Conservation (phyloP, 2,888 invertebrate genomes). For the Orthosia gracilis region DNA sequence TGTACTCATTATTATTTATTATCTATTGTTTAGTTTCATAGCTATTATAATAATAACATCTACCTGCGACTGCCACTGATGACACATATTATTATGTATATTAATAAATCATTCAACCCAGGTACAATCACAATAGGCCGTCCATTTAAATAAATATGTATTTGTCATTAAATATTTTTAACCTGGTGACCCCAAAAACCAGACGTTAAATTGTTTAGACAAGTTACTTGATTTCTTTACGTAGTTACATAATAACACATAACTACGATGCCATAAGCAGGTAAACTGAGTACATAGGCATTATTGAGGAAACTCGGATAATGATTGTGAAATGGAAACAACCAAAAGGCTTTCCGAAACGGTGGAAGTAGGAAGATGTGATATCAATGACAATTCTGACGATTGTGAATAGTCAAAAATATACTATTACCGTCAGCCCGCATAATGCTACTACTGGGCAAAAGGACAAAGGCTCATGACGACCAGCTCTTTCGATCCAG, state of each 20-base stretch:
- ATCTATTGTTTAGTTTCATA: too few relatives aligned
- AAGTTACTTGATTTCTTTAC: slow-evolving; percentile 13
- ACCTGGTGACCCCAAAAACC: slow-evolving; percentile 42
- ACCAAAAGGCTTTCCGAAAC: not conserved
- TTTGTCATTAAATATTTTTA: slow-evolving; percentile 27
- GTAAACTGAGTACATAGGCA: slow-evolving; percentile 8
- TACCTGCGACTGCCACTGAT: not conserved
- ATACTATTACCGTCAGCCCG: too few relatives aligned
- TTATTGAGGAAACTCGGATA: not conserved
- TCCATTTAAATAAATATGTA: slow-evolving; percentile 19
- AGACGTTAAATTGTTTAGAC: slow-evolving; percentile 13
- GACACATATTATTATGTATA: not conserved
- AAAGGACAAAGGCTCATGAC: too few relatives aligned
- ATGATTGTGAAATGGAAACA: not conserved
- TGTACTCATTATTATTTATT: too few relatives aligned
- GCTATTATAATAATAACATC: not conserved
- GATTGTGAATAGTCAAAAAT: too few relatives aligned
- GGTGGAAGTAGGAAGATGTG: not conserved
- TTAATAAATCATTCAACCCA: not conserved
- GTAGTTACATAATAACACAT: slow-evolving; percentile 6
- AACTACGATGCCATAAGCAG: not conserved
- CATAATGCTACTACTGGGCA: too few relatives aligned
- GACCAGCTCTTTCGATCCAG: too few relatives aligned
- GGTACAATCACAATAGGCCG: slow-evolving; percentile 3
- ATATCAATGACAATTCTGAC: not conserved